A percentile compares a stretch with the other conserved stretches of the same genome.
These are phyloP conservation scores for Prinia subflava DNA, from an alignment of 2,113 vertebrate species.

Conservation along the genomic window DNA sequence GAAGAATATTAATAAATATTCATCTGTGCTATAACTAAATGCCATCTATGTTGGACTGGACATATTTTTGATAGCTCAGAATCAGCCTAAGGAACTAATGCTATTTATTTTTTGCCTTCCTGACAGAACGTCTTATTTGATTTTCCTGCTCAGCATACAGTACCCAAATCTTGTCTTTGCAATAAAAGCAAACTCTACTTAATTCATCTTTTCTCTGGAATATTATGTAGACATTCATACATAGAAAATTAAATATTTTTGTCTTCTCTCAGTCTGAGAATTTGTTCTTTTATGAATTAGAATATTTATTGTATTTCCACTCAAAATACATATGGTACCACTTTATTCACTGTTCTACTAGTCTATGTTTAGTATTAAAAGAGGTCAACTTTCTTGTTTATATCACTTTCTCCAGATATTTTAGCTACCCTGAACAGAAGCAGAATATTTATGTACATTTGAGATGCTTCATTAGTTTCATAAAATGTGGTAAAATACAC, in stretches of 20 bases:
- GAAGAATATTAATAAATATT: slow-evolving; percentile 48
- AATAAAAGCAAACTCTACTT: background rate
- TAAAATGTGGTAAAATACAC: background rate
- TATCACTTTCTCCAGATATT: background rate
- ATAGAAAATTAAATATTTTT: background rate
- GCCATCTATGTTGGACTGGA: slow-evolving; percentile 49
- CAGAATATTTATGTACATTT: background rate
- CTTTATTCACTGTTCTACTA: background rate
- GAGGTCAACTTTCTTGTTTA: background rate
- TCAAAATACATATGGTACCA: background rate
- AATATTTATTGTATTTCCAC: background rate
- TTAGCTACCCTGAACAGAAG: background rate
- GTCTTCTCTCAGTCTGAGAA: background rate
- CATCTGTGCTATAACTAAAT: slow-evolving; percentile 52
- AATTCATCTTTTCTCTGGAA: background rate
- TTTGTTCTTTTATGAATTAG: background rate
- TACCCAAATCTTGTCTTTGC: background rate
- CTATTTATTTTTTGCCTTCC: slow-evolving; percentile 55
- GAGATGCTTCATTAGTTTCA: background rate
- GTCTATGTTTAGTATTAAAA: background rate
- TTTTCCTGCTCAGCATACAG: slow-evolving; percentile 9
- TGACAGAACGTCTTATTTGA: slow-evolving; percentile 50
- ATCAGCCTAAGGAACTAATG: slow-evolving; percentile 43
- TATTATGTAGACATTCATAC: background rate
- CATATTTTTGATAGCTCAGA: slow-evolving; percentile 53